Conservation (phyloP, 2,113 vertebrate genomes). For the Dipodomys merriami region DNA sequence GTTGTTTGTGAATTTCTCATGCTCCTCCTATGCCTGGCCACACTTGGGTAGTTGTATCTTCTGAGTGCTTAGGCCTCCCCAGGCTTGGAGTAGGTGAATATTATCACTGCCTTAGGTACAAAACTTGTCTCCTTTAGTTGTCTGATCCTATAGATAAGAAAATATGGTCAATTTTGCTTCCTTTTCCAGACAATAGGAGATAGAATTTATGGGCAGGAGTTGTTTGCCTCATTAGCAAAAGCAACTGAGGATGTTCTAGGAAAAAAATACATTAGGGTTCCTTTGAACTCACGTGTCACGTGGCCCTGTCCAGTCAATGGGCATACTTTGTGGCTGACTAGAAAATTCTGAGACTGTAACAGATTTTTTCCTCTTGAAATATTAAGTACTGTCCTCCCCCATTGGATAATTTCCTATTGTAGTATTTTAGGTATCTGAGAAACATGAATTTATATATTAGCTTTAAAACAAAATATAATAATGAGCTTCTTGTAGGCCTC, state of each 20-base stretch:
- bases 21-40: neutral
- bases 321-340: neutral
- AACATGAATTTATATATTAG: neutral
- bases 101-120: neutral
- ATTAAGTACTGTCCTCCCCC: neutral
- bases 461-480: neutral
- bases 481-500: neutral
- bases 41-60: neutral
- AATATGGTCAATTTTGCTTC: neutral
- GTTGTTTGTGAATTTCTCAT: slow-evolving; percentile 13
- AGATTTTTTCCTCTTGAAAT: neutral
- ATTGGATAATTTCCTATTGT: neutral
- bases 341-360: neutral
- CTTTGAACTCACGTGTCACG: too few relatives aligned
- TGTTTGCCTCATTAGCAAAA: slow-evolving; percentile 24
- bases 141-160: neutral
- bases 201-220: slow-evolving; percentile 8
- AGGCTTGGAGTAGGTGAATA: neutral
- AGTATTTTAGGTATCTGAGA: slow-evolving; percentile 22
- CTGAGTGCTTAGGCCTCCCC: neutral
- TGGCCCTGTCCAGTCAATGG: neutral
- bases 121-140: slow-evolving; percentile 9
- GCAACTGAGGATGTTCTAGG: slow-evolving; percentile 39
- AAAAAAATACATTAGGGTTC: neutral
- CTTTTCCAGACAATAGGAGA: neutral